Evolutionary conservation across 2,113 vertebrate genomes (phyloP).

Genomic region (Emberiza fucata): DNA sequence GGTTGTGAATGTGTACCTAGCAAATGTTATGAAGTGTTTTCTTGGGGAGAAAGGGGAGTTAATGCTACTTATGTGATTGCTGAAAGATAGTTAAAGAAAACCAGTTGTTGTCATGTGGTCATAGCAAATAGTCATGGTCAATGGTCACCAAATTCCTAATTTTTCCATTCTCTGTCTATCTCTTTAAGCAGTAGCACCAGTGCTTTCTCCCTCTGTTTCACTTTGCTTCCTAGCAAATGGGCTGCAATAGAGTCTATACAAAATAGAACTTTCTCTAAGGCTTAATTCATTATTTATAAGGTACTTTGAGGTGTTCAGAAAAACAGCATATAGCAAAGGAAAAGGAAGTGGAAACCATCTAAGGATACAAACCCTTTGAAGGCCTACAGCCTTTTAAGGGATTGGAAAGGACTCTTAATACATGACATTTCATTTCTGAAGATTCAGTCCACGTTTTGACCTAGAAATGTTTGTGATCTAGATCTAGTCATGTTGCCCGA

Average conservation of each 20-base stretch:
- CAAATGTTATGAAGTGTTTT: background rate
- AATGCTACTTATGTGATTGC: background rate
- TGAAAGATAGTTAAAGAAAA: background rate
- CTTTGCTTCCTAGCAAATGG: background rate
- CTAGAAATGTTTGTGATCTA: background rate
- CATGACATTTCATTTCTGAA: background rate
- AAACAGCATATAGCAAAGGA: background rate
- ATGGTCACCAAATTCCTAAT: background rate
- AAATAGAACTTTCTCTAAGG: background rate
- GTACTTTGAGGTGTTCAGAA: background rate
- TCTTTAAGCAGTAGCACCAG: background rate
- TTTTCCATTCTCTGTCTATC: background rate
- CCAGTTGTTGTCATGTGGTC: background rate
- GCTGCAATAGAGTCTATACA: background rate
- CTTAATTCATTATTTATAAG: conserved; percentile 21
- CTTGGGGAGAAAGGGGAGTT: rapidly evolving
- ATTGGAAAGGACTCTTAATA: background rate
- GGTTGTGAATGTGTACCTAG: background rate
- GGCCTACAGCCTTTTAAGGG: background rate
- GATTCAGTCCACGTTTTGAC: background rate
- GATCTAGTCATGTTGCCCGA: background rate
- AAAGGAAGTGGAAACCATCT: background rate
- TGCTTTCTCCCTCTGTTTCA: background rate
- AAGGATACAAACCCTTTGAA: background rate
- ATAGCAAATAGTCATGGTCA: background rate